Evolutionary conservation across 2,888 invertebrate genomes (phyloP).

Genomic region (Mythimna ferrago): DNA sequence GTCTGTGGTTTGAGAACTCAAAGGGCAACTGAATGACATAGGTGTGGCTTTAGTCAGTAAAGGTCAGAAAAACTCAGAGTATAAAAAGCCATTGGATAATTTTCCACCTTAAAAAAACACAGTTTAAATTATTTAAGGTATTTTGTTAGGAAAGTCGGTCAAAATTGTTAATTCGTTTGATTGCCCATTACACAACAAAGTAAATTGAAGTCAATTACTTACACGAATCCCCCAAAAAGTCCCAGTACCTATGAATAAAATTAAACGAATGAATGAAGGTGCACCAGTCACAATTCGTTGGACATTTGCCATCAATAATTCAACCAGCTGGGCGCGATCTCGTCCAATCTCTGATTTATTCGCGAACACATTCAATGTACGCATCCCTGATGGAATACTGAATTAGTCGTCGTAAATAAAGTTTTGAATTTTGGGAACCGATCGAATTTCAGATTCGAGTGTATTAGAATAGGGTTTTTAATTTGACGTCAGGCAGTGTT

Average conservation of each 20-base stretch:
- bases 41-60: no score
- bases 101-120: no score
- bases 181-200: not conserved
- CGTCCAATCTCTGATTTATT: conserved; percentile 66
- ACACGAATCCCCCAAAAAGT: conserved; percentile 10
- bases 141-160: no score
- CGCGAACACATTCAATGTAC: conserved; percentile 56
- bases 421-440: conserved; percentile 50
- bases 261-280: conserved; percentile 60
- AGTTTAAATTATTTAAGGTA: no score
- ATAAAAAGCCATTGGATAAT: no score
- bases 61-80: no score
- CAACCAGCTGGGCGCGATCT: conserved; percentile 59
- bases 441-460: conserved; percentile 45
- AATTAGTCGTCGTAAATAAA: conserved; percentile 60
- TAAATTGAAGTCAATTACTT: conserved; percentile 9
- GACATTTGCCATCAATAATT: conserved; percentile 69
- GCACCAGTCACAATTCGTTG: conserved; percentile 65
- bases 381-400: conserved; percentile 59
- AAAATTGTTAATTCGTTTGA: no score
- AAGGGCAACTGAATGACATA: no score
- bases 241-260: conserved; percentile 45
- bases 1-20: no score
- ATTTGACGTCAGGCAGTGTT: not conserved
- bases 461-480: conserved; percentile 41